Percentiles rank a stretch among this genome's conserved stretches.
Conservation (phyloP, 2,888 invertebrate genomes). For the Euzetes globulus region DNA sequence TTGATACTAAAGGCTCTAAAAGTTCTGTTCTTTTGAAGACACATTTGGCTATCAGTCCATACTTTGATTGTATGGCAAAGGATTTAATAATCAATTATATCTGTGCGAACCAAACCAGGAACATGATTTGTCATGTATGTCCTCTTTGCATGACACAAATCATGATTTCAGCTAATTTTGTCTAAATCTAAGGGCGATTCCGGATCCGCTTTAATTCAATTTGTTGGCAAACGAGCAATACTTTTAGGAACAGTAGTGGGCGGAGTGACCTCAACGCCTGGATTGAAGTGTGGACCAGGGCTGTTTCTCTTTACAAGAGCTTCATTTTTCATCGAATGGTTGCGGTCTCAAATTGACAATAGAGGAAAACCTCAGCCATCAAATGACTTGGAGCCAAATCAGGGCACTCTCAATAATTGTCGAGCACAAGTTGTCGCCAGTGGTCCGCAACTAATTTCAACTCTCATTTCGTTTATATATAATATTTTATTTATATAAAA, state of each 20-base stretch:
- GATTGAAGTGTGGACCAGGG: not conserved
- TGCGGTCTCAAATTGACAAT: too few species aligned
- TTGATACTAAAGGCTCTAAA: not conserved
- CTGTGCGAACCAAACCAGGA: not conserved
- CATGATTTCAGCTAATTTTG: not conserved
- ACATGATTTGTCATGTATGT: not conserved
- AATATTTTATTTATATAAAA: too few species aligned
- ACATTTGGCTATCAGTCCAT: not conserved
- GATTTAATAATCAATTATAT: not conserved
- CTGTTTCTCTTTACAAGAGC: not conserved
- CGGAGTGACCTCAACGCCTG: not conserved
- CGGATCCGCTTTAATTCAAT: not conserved
- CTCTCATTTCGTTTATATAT: too few species aligned
- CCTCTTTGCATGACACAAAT: not conserved
- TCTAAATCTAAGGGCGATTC: not conserved
- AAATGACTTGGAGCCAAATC: too few species aligned
- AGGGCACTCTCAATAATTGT: too few species aligned
- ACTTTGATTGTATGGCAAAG: not conserved
- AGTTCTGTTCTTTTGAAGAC: not conserved
- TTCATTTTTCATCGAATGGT: not conserved
- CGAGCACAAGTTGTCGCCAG: too few species aligned
- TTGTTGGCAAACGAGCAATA: not conserved
- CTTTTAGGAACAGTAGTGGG: not conserved
- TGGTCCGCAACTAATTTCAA: too few species aligned
- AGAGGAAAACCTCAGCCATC: too few species aligned